Evolutionary conservation across 1,140 invertebrate species (phyloP), one percentile per base, ranked within the genome.

Genomic region (Drosophila kepulauana): DNA sequence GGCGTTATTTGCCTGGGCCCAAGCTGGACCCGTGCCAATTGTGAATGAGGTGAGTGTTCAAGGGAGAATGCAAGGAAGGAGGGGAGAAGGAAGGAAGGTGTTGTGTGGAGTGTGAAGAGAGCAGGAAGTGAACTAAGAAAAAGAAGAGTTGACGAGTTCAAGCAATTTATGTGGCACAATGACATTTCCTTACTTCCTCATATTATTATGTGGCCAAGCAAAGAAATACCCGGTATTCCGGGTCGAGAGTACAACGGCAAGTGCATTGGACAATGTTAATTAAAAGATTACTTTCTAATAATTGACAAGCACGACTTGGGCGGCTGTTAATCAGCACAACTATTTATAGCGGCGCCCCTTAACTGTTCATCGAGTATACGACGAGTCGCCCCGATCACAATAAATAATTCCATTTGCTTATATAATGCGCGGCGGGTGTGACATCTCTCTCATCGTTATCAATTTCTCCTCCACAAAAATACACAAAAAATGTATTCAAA

Each of bases 1-100:
- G 58, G 85, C 86, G 69, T 54, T 90, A 51, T 72, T 90, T 49
- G 86, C 81, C 63, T 85, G 78, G 78, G 81, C 86, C 11, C 74
- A 78, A 70, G 75, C 85, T 92, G 91, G 91, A 81, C 91, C 91
- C 25, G 84, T 92, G 91, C 91, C 91, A 92, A 92, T 86, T 86
- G 91, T 92, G 56, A 91, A 92, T 68, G 91, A 91, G 91, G 91
- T 92, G 78, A 92, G 91, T 74, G 48, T 30, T 15, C n/a, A 35
- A 51, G 51, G 61, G 11, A 6, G 5, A 54, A 56, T 28, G 13
- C 38, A 25, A 10, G 35, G 38, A 16, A 68, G 33, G 48, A 15
- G n/a, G 66, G 10, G 43, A 20, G 6, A 10, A 38, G 35, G 3
- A 8, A 8, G 35, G 35, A 10, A 11, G 30, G 28, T 13, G 13